A percentile compares a stretch with the other conserved stretches of the same genome.
Conservation (phyloP, 2,888 invertebrate species). For the Zaprionus obscuricornis region DNA sequence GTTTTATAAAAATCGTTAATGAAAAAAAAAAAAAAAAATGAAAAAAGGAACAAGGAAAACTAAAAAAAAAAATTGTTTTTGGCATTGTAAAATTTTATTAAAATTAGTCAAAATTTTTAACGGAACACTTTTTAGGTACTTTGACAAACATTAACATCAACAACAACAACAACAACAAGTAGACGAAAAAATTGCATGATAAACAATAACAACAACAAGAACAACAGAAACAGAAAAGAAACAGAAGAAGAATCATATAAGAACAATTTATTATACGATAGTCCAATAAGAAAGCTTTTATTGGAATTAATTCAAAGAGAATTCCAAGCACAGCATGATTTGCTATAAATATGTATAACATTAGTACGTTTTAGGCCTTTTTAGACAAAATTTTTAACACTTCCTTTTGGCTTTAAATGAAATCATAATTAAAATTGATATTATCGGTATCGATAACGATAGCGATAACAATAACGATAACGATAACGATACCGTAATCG, state of each 20-base stretch:
- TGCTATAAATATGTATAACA: conserved; percentile 62
- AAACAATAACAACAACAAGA: conserved; percentile 28
- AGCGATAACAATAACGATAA: conserved; percentile 10
- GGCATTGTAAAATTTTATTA: conserved; percentile 75
- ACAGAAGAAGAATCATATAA: too few species aligned
- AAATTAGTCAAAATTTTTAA: conserved; percentile 79
- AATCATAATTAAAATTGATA: conserved; percentile 38
- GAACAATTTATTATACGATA: conserved; percentile 49
- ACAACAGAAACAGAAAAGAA: conserved; percentile 3
- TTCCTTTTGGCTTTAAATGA: conserved; percentile 71
- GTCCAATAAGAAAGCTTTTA: conserved; percentile 75
- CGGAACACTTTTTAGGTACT: conserved; percentile 76
- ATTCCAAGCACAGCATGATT: conserved; percentile 65
- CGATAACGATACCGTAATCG: conserved; percentile 10
- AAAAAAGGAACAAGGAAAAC: too few species aligned
- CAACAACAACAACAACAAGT: conserved; percentile 35
- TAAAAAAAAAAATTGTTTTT: conserved; percentile 65
- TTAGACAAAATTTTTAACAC: conserved; percentile 76
- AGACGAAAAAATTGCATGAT: conserved; percentile 54
- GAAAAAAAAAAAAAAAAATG: conserved; percentile 37
- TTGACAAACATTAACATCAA: conserved; percentile 43
- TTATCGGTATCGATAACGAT: too few species aligned
- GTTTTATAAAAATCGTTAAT: conserved; percentile 80
- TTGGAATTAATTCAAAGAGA: conserved; percentile 72
- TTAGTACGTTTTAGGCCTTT: conserved; percentile 75